Base-by-base conservation (phyloP, 2,797 vertebrate genomes). In the Pseudochromis fuscus region DNA sequence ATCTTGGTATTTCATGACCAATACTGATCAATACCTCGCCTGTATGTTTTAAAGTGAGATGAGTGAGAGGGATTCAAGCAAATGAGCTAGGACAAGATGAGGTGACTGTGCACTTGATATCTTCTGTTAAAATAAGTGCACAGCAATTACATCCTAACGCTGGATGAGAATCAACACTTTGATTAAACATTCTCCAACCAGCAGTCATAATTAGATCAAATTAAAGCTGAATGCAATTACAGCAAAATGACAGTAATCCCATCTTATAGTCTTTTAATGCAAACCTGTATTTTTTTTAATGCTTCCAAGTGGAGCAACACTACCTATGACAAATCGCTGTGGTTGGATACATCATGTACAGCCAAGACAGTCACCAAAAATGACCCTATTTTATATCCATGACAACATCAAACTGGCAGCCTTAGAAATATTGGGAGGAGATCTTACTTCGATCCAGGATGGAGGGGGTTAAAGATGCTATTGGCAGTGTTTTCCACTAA, bases 401-500 rank as follows among this genome's bases (percentile, higher is more conserved):
- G 38, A 52, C 19, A 56, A 37, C n/a, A 51, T 35, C 30, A 31
- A 35, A 38, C 8, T 6, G 48, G 18, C 4, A 35, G 27, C 2
- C 6, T 50, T 50, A 7, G 16, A 56, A 19, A 59, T 7, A 50
- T 6, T 31, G 25, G 19, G 2, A n/a, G 51, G 18, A 40, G 42
- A 48, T 18, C n/a, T n/a, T n/a, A n/a, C n/a, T n/a, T n/a, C n/a
- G n/a, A n/a, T 18, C 16, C 40, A 44, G 7, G 16, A 6, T n/a
- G 9, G 40, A 44, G 19, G 19, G 18, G 40, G 40, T 19, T 18
- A n/a, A n/a, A 44, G 27, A 31, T 21, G 7, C 57, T 24, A 62
- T 49, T 40, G n/a, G 68, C 51, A 59, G 46, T 21, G 46, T 24
- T 28, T 67, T 51, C 40, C 27, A 25, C 44, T 68, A 49, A 71